Evolutionary conservation across 2,113 vertebrate species (phyloP).

Genomic region (Stigmatopora nigra): DNA sequence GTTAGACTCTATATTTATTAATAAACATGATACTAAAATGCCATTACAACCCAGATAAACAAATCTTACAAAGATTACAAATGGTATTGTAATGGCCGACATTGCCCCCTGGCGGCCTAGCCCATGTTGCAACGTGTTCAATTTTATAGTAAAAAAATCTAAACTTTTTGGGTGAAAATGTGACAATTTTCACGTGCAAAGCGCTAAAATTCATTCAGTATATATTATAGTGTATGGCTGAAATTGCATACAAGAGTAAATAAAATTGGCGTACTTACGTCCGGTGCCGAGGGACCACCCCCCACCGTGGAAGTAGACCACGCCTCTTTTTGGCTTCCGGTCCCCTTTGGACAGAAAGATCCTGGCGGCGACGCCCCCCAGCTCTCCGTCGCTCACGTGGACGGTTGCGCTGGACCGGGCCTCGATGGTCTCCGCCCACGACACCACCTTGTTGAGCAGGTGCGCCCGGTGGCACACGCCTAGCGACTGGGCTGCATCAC

Average conservation of each 20-base stretch:
- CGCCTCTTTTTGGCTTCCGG: conserved; percentile 65
- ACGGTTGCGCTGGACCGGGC: conserved; percentile 67
- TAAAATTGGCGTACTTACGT: conserved; percentile 69
- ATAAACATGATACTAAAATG: no score
- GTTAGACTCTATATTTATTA: no score
- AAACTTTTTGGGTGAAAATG: no score
- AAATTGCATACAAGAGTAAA: background rate
- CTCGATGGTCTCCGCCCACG: conserved; percentile 74
- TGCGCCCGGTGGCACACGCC: conserved; percentile 78
- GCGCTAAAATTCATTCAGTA: no score
- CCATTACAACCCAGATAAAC: no score
- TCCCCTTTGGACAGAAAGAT: conserved; percentile 75
- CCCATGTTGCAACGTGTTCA: no score
- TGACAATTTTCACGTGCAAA: no score
- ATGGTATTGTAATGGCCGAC: background rate
- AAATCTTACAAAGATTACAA: background rate
- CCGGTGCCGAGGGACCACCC: conserved; percentile 87
- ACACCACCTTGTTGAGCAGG: conserved; percentile 75
- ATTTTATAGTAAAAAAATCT: no score
- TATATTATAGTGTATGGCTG: no score
- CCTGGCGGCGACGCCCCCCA: conserved; percentile 79
- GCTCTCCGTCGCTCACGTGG: conserved; percentile 73
- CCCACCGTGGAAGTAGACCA: conserved; percentile 90
- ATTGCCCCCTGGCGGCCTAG: background rate
- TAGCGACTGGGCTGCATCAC: conserved; percentile 76